phyloP scores from a whole-genome alignment of 2,113 vertebrate species.

The Cercopithecus mona region DNA sequence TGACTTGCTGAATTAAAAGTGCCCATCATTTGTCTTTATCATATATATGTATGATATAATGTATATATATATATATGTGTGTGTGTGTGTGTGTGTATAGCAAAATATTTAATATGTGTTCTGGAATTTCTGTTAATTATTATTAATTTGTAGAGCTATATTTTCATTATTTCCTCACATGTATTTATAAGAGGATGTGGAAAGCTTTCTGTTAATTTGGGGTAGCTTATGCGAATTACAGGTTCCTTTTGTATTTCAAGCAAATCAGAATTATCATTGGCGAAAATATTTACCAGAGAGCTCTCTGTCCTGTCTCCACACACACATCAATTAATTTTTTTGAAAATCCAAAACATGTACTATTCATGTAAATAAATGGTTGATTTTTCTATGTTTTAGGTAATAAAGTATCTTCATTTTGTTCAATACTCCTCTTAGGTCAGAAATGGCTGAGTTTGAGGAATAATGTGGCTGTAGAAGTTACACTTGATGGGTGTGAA shows the following conservation, averaged over 20 bases:
- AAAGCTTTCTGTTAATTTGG: background rate
- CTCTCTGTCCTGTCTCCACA: background rate
- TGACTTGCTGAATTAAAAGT: conserved; percentile 37
- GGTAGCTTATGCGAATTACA: background rate
- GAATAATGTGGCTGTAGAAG: background rate
- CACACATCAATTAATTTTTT: background rate
- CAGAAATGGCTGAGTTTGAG: background rate
- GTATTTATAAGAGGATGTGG: background rate
- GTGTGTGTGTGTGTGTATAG: background rate
- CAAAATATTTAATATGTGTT: conserved; percentile 21
- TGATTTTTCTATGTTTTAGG: background rate
- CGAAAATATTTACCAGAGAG: background rate
- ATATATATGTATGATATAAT: background rate
- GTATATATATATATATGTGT: background rate
- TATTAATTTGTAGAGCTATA: background rate
- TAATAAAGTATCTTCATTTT: background rate
- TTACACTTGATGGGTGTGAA: background rate
- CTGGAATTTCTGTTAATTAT: conserved; percentile 17
- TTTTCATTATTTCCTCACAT: background rate
- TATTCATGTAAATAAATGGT: conserved; percentile 15
- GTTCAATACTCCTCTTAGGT: background rate
- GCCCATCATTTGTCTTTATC: conserved; percentile 16
- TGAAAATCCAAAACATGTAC: background rate
- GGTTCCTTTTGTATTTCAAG: background rate
- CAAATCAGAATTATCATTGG: background rate